These are phyloP conservation scores for Hyla sarda DNA, from an alignment of 2,113 vertebrate genomes.

Conservation along the genomic window DNA sequence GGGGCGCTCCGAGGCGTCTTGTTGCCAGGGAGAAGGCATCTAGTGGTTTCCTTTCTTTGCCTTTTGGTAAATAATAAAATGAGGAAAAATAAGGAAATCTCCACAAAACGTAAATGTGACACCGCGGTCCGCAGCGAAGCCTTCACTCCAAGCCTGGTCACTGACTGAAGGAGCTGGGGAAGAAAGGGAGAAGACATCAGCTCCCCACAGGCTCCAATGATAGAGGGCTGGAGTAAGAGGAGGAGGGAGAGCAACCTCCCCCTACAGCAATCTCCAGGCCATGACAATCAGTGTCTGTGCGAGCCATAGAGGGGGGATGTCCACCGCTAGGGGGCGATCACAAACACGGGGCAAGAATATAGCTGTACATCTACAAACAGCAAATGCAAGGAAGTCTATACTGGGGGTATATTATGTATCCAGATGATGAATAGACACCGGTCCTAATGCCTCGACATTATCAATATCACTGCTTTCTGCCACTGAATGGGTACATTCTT, in stretches of 20 bases:
- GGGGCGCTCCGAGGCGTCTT: slow-evolving; percentile 61
- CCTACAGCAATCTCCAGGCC: slow-evolving; percentile 84
- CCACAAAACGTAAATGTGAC: not conserved
- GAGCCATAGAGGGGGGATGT: no score
- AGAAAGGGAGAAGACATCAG: slow-evolving; percentile 60
- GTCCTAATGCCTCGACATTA: no score
- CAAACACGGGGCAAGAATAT: no score
- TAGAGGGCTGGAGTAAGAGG: slow-evolving; percentile 24
- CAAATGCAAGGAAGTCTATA: no score
- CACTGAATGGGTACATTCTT: no score
- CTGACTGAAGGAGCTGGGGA: slow-evolving; percentile 66
- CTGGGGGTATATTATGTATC: no score
- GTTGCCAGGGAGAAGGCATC: slow-evolving; percentile 73
- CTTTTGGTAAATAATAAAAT: slow-evolving; percentile 20
- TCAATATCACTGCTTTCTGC: no score
- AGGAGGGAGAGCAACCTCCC: slow-evolving; percentile 59
- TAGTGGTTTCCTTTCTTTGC: slow-evolving; percentile 70
- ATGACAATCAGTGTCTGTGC: slow-evolving; percentile 90
- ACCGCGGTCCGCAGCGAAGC: not conserved
- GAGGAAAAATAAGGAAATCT: not conserved
- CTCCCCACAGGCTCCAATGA: slow-evolving; percentile 47
- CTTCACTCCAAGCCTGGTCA: slow-evolving; percentile 23
- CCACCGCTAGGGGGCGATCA: no score
- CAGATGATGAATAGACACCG: no score
- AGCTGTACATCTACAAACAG: no score